These are phyloP conservation scores for Adrianichthys oophorus DNA, from an alignment of 2,797 vertebrate species.

Conservation along the genomic window DNA sequence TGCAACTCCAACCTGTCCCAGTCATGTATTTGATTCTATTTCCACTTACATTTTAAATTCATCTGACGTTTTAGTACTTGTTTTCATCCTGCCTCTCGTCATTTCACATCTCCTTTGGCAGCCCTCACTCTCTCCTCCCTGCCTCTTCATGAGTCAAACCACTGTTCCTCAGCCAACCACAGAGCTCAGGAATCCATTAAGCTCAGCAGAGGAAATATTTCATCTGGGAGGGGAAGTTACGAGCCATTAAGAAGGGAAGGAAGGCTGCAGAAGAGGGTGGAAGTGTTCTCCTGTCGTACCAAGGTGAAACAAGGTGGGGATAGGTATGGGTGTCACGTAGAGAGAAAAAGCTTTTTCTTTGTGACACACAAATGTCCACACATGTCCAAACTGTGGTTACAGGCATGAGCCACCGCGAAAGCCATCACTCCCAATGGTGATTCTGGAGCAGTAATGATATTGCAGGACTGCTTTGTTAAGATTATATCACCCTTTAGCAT, in stretches of 20 bases:
- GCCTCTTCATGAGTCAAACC: constrained; percentile 44
- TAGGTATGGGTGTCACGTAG: constrained; percentile 80
- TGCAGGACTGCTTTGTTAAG: constrained; percentile 55
- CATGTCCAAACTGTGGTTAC: constrained; percentile 27
- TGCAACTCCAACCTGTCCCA: neutral
- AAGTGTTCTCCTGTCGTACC: constrained; percentile 57
- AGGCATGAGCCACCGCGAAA: constrained; percentile 43
- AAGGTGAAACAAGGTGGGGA: constrained; percentile 82
- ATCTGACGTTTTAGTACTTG: constrained; percentile 8
- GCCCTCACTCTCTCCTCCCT: constrained; percentile 10
- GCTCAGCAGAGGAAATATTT: constrained; percentile 51
- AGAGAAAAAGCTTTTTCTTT: constrained; percentile 48
- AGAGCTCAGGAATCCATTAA: constrained; percentile 46
- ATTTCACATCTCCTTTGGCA: constrained; percentile 14
- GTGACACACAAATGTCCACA: constrained; percentile 8
- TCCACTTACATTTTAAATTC: neutral
- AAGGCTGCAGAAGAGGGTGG: constrained; percentile 24
- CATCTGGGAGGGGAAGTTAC: constrained; percentile 51
- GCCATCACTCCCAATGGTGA: constrained; percentile 61
- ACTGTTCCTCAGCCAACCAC: constrained; percentile 36
- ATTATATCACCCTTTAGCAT: constrained; percentile 48
- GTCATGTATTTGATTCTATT: constrained; percentile 8
- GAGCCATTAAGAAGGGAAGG: constrained; percentile 50
- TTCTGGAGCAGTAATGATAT: constrained; percentile 67
- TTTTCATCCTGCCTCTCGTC: constrained; percentile 3